Evolutionary conservation across 2,888 invertebrate species (phyloP), one percentile per base, ranked within the genome.

Genomic region (Nephrocerus scutellatus): DNA sequence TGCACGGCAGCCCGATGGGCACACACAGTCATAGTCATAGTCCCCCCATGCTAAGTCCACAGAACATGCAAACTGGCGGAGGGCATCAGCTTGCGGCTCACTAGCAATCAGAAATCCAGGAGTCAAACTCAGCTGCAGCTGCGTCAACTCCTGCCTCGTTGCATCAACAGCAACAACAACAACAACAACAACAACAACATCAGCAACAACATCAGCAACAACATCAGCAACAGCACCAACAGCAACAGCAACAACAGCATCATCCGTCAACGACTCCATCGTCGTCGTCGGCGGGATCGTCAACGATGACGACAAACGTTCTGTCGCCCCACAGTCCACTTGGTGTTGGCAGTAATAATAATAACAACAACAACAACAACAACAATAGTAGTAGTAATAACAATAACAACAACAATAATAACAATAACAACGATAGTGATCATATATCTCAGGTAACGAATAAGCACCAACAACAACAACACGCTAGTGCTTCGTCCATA

Each of bases 51-150:
- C 72, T 85, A 58, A 82, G 82, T 56, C 88, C 87, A 60, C 84
- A 82, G 62, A 75, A 76, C 49, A 77, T 79, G 74, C 76, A 77
- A 63, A 77, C 79, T 59, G 77, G 80, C 55, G 84, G 84, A 66
- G 79, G 77, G 62, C 85, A 85, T 66, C 82, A 82, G 68, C 70
- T 83, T 54, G 74, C 82, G 74, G 83, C 84, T 55, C 83, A 84
- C 82, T 84, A 83, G 82, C 82, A 81, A 77, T 79, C 78, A 74
- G 82, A 82, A 80, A 80, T 81, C 79, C 82, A 82, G 82, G 82
- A 82, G 79, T 75, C 75, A 66, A 67, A 67, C 63, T 66, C 66
- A 64, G 66, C 68, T 63, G 68, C 64, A 63, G 65, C 65, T 66
- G 64, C 60, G 61, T 64, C 63, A 45, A 64, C 65, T 62, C 64